phyloP scores from a whole-genome alignment of 2,888 invertebrate species.

The Yponomeuta malinellus region DNA sequence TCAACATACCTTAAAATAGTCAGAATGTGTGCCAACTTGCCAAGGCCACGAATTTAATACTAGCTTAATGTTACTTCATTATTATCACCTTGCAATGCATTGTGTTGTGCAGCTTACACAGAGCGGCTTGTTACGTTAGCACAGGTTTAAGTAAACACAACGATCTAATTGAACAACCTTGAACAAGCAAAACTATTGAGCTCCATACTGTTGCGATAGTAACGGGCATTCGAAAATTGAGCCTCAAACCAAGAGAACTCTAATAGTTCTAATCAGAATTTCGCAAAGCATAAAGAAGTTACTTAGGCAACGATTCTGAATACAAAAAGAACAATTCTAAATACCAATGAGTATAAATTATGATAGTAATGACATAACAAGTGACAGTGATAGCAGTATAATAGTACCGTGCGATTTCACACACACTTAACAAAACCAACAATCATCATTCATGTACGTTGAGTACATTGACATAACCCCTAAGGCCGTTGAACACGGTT shows the following conservation, averaged over 20 bases:
- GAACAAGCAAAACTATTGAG: background rate
- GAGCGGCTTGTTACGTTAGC: background rate
- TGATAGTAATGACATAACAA: background rate
- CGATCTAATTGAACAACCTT: background rate
- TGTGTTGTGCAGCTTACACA: constrained; percentile 1
- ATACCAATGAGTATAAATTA: background rate
- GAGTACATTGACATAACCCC: background rate
- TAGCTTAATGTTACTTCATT: constrained; percentile 17
- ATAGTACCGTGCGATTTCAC: background rate
- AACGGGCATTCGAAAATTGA: background rate
- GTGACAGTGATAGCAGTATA: background rate
- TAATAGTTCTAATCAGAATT: background rate
- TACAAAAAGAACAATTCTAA: background rate
- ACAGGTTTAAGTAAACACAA: constrained; percentile 6
- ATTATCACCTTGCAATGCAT: constrained; percentile 5
- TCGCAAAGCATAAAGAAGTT: background rate
- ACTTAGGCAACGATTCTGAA: background rate
- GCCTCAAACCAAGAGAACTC: background rate
- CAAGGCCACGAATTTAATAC: constrained; percentile 25
- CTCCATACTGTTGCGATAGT: background rate
- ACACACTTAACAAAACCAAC: constrained; percentile 1
- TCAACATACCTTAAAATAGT: too few relatives aligned
- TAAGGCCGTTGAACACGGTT: background rate
- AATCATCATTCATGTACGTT: constrained; percentile 1
- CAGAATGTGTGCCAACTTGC: constrained; percentile 12